Percentiles rank a stretch among this genome's conserved stretches.
Evolutionary conservation across 2,797 vertebrate genomes (phyloP).

Genomic region (Avahi laniger): DNA sequence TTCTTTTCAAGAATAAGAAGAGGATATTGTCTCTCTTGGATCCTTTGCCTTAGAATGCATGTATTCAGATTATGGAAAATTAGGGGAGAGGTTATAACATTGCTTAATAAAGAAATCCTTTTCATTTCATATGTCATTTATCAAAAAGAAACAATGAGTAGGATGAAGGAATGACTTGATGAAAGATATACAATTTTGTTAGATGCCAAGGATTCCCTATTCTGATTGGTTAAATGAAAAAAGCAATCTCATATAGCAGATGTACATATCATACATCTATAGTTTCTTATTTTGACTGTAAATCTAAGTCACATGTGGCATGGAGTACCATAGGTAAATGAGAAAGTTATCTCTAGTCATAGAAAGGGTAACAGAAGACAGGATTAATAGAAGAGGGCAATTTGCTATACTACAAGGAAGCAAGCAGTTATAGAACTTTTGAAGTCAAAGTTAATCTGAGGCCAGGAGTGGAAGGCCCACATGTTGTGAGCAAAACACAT

Average conservation of each 20-base stretch:
- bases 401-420: not conserved
- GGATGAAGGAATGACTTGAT: not conserved
- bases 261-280: not conserved
- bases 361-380: not conserved
- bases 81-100: not conserved
- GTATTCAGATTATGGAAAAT: not conserved
- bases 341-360: not conserved
- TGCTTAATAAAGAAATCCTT: not conserved
- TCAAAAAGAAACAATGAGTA: not conserved
- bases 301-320: not conserved
- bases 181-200: not conserved
- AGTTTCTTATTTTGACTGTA: not conserved
- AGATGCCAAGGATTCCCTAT: not conserved
- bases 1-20: not conserved
- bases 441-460: slow-evolving; percentile 34
- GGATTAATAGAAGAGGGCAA: not conserved
- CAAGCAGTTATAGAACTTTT: not conserved
- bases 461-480: not conserved
- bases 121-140: not conserved
- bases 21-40: not conserved
- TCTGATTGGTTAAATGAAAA: not conserved
- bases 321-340: not conserved
- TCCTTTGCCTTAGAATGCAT: not conserved
- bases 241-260: not conserved
- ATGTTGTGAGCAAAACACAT: slow-evolving; percentile 17